A percentile compares a stretch with the other conserved stretches of the same genome.
phyloP scores from a whole-genome alignment of 2,888 invertebrate species.

The Laspeyria flexula region DNA sequence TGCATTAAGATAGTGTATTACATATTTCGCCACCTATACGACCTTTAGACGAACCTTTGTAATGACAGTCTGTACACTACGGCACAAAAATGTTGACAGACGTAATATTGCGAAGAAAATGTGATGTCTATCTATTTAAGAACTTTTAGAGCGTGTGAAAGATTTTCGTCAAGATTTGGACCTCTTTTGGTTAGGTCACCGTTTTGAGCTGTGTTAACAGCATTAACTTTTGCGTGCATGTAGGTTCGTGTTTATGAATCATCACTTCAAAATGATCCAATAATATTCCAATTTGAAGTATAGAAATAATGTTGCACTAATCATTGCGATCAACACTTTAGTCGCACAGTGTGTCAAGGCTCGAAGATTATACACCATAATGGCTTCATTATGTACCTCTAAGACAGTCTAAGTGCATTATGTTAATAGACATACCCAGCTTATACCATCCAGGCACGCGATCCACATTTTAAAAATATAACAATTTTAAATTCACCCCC shows the following conservation, averaged over 20 bases:
- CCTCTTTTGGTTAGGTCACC: slow-evolving; percentile 10
- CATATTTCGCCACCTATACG: slow-evolving; percentile 72
- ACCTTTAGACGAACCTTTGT: slow-evolving; percentile 39
- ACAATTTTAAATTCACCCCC: slow-evolving; percentile 78
- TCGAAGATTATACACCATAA: slow-evolving; percentile 49
- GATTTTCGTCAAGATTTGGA: slow-evolving; percentile 17
- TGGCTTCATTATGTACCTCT: slow-evolving; percentile 68
- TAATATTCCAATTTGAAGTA: not conserved
- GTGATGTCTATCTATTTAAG: slow-evolving; percentile 22
- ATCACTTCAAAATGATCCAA: slow-evolving; percentile 1
- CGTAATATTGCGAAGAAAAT: slow-evolving; percentile 26
- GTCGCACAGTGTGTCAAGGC: slow-evolving; percentile 39
- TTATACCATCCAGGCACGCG: slow-evolving; percentile 78
- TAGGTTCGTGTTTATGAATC: not conserved
- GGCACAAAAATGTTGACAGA: slow-evolving; percentile 27
- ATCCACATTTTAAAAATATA: slow-evolving; percentile 71
- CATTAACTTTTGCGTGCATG: not conserved
- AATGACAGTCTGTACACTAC: slow-evolving; percentile 23
- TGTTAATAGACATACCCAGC: slow-evolving; percentile 63
- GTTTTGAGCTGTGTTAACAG: not conserved
- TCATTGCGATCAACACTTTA: slow-evolving; percentile 25
- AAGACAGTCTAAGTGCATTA: slow-evolving; percentile 56
- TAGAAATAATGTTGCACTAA: slow-evolving; percentile 9
- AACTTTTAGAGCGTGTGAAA: slow-evolving; percentile 38
- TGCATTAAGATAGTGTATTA: slow-evolving; percentile 73